phyloP scores from a whole-genome alignment of 1,140 invertebrate species.

The Drosophila parvula region DNA sequence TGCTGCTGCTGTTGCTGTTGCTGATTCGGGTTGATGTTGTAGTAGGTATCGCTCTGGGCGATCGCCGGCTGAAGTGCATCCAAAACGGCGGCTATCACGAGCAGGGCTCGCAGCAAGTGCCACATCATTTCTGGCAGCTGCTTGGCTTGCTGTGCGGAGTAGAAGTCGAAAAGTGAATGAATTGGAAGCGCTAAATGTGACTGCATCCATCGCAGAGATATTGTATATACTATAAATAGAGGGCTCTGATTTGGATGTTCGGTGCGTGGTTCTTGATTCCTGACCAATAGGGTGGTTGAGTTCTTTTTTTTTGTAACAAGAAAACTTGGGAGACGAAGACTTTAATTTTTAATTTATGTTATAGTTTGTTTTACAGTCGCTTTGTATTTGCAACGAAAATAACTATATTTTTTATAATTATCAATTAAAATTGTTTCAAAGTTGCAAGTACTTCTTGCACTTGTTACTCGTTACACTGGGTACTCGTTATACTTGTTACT shows the following conservation, averaged over 20 bases:
- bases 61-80: conserved; percentile 33
- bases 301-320: not conserved
- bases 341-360: not conserved
- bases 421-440: too few species aligned
- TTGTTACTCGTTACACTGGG: too few species aligned
- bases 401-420: too few species aligned
- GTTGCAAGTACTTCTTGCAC: too few species aligned
- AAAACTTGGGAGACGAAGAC: not conserved
- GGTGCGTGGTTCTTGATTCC: conserved; percentile 12
- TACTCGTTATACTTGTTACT: too few species aligned
- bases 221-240: conserved; percentile 35
- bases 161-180: conserved; percentile 51
- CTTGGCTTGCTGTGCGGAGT: conserved; percentile 31
- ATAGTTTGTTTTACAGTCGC: not conserved
- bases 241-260: conserved; percentile 28
- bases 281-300: conserved; percentile 18
- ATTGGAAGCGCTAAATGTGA: conserved; percentile 24
- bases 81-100: conserved; percentile 47
- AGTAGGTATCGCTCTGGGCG: conserved; percentile 61
- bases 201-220: conserved; percentile 20
- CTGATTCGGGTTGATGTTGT: conserved; percentile 52
- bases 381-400: too few species aligned
- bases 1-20: conserved; percentile 46
- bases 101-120: conserved; percentile 61
- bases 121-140: conserved; percentile 51